Percentiles rank a stretch among this genome's conserved stretches.
These are phyloP conservation scores for Dendrolimus houi DNA, from an alignment of 2,888 invertebrate genomes.

Conservation along the genomic window DNA sequence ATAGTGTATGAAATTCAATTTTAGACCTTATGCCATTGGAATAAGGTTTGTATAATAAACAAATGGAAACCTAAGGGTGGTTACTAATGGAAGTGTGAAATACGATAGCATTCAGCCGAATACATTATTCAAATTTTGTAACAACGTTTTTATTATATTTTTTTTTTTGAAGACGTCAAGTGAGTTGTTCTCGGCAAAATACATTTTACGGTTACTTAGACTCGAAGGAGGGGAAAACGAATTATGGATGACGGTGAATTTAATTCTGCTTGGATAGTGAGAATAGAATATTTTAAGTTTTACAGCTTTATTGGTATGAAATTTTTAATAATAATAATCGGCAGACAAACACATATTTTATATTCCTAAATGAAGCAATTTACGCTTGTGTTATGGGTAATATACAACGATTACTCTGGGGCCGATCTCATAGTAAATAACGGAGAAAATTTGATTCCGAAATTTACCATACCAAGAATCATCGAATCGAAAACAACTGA, in stretches of 20 bases:
- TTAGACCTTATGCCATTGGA: constrained; percentile 11
- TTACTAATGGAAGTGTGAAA: constrained; percentile 60
- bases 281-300: background rate
- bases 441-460: too few species aligned
- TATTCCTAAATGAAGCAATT: too few species aligned
- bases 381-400: too few species aligned
- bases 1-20: constrained; percentile 14
- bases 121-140: constrained; percentile 60
- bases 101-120: constrained; percentile 52
- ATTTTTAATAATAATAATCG: too few species aligned
- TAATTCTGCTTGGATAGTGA: background rate
- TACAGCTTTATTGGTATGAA: background rate
- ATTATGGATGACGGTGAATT: background rate
- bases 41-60: constrained; percentile 7
- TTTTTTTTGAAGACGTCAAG: constrained; percentile 17
- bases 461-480: too few species aligned
- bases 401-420: too few species aligned
- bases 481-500: too few species aligned
- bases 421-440: too few species aligned
- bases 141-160: constrained; percentile 40
- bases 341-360: too few species aligned
- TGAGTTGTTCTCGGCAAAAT: constrained; percentile 18
- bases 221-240: constrained; percentile 3
- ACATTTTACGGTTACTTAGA: constrained; percentile 11
- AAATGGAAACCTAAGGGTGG: constrained; percentile 26